Base-by-base conservation (phyloP, 2,797 vertebrate species). In the Spinus pinus region DNA sequence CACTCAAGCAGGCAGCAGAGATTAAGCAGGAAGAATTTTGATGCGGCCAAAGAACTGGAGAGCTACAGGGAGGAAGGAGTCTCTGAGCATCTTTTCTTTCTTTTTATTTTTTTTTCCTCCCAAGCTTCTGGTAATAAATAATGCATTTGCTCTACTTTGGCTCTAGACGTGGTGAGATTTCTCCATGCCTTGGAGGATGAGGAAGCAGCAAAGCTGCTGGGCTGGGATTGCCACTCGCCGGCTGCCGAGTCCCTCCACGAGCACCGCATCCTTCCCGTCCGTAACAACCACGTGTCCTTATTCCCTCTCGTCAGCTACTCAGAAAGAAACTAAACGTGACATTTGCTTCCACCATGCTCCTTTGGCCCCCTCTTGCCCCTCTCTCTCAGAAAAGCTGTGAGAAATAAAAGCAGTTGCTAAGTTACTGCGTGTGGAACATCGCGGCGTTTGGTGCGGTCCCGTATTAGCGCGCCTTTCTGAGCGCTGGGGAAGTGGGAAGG, bases 331-430 rank as follows among this genome's bases (percentile, higher is more conserved):
- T 70, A 16, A 21, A 88, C 24, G 3, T 71, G 85, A 93, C 94
- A 87, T 82, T 96, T 90, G 77, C 75, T 95, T 96, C 96, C 89
- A 95, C 87, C 71, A 30, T 88, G 86, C 91, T 96, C 35, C 39
- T 93, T 89, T 77, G 46, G 82, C 85, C 82, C 88, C 12, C 42
- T 77, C 79, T 57, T 94, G 31, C 53, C 70, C 67, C 78, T 88
- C 51, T 75, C 86, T 93, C 69, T 79, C 81, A 39, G 73, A 75
- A 44, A 69, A 92, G 41, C 46, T 28, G 23, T 92, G 87, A 93
- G 93, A 91, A 96, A 93, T 72, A 86, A 95, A 94, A 96, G 58
- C 93, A 96, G 97, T 97, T 97, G 97, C 97, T 97, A 97, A 97
- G 95, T 61, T 97, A 95, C 94, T 15, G 39, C 79, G 18, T 86